Evolutionary conservation across 2,113 vertebrate species (phyloP).

Genomic region (Hemicordylus capensis): DNA sequence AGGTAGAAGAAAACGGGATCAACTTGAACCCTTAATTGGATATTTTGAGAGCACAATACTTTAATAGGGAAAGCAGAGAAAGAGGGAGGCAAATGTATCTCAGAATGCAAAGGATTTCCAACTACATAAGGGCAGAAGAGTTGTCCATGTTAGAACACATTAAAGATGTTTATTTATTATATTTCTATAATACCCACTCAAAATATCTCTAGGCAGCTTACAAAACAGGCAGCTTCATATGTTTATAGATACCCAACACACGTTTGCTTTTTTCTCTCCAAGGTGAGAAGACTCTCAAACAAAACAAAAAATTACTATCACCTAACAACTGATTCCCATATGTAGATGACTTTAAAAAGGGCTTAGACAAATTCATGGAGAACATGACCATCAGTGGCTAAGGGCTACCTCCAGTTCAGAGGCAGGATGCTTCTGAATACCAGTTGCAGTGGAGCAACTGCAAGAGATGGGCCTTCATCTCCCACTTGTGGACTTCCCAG

Average conservation of each 20-base stretch:
- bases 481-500: no score
- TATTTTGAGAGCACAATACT: no score
- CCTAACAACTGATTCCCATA: neutral
- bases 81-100: neutral
- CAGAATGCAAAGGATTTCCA: neutral
- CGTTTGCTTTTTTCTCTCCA: neutral
- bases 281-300: neutral
- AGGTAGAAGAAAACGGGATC: neutral
- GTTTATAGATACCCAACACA: neutral
- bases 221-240: neutral
- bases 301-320: neutral
- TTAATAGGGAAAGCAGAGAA: neutral
- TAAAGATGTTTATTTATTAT: no score
- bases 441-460: no score
- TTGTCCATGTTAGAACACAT: neutral
- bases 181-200: no score
- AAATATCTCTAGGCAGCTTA: no score
- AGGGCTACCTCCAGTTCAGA: no score
- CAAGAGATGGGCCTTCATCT: no score
- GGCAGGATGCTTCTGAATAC: no score
- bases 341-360: no score
- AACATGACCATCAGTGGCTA: no score
- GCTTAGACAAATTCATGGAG: no score
- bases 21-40: neutral
- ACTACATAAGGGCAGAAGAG: neutral